These are phyloP conservation scores for Vireo altiloquus DNA, from an alignment of 2,113 vertebrate species.

Conservation along the genomic window DNA sequence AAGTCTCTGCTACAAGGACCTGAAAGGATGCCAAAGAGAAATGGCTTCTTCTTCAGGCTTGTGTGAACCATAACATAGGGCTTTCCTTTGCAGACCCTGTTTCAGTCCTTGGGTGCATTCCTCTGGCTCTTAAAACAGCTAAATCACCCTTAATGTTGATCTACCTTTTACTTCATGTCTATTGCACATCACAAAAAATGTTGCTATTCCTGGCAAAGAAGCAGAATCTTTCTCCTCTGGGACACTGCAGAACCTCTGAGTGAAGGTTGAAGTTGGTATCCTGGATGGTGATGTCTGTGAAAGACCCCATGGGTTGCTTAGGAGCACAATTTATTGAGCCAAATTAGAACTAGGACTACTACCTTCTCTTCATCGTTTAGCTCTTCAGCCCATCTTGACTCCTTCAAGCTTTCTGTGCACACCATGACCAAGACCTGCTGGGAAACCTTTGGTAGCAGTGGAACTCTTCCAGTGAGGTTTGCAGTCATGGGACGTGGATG, in stretches of 20 bases:
- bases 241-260: neutral
- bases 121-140: neutral
- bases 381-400: neutral
- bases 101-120: neutral
- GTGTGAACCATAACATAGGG: neutral
- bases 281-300: neutral
- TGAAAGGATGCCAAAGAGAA: neutral
- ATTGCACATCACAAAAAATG: accelerated
- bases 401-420: neutral
- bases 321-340: neutral
- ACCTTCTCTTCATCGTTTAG: neutral
- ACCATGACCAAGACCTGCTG: neutral
- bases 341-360: neutral
- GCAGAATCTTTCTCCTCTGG: neutral
- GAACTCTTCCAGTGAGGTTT: neutral
- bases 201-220: neutral
- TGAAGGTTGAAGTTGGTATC: neutral
- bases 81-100: neutral
- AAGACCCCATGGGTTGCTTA: neutral
- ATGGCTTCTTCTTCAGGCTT: neutral
- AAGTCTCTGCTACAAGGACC: neutral
- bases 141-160: accelerated
- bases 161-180: neutral
- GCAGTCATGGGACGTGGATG: neutral
- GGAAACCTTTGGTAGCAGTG: neutral